These are phyloP conservation scores for Menidia beryllina DNA, from an alignment of 2,113 vertebrate species.

Conservation along the genomic window DNA sequence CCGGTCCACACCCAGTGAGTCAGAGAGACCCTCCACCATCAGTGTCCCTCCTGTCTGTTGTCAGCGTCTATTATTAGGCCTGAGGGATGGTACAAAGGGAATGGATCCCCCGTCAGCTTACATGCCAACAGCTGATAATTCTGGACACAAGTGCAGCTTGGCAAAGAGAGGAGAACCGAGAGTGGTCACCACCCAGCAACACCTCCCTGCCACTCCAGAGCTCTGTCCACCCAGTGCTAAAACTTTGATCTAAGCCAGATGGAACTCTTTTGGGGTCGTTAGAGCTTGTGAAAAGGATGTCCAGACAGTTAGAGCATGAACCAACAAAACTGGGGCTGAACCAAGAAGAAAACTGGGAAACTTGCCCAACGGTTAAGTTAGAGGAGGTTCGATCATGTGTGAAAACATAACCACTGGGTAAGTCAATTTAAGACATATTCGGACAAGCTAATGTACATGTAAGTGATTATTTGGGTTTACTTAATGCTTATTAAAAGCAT, in stretches of 20 bases:
- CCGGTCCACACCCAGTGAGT: slow-evolving; percentile 41
- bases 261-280: background rate
- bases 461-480: no score
- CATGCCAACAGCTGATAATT: slow-evolving; percentile 74
- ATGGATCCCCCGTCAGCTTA: slow-evolving; percentile 50
- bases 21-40: slow-evolving; percentile 42
- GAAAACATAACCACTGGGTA: background rate
- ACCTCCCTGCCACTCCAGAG: slow-evolving; percentile 1
- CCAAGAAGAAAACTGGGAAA: background rate
- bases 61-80: slow-evolving; percentile 83
- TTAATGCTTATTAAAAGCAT: no score
- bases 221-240: background rate
- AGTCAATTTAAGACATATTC: background rate
- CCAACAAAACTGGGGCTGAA: slow-evolving; percentile 8
- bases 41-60: slow-evolving; percentile 65
- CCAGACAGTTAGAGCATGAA: slow-evolving; percentile 20
- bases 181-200: background rate
- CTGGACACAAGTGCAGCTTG: slow-evolving; percentile 15
- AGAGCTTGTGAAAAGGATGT: slow-evolving; percentile 23
- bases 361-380: background rate
- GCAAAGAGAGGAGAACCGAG: background rate
- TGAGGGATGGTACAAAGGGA: slow-evolving; percentile 66
- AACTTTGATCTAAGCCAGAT: slow-evolving; percentile 16
- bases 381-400: background rate
- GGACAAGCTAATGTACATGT: background rate